Evolutionary conservation across 2,113 vertebrate genomes (phyloP).

Genomic region (Equus quagga): DNA sequence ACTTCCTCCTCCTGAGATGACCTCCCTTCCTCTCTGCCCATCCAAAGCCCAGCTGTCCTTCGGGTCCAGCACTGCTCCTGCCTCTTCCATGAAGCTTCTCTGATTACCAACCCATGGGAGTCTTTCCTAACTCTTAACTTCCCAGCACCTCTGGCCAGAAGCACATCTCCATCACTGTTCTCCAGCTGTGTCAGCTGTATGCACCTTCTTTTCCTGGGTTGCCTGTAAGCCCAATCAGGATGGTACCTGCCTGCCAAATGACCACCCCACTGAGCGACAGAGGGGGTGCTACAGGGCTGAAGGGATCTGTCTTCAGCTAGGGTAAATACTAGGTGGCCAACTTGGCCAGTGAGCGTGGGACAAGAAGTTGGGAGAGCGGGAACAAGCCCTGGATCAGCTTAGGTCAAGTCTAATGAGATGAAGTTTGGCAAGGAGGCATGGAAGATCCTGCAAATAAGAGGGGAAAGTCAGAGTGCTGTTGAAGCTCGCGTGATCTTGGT

Average conservation of each 20-base stretch:
- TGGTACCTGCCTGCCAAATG: not conserved
- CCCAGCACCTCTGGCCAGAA: conserved; percentile 28
- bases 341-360: not conserved
- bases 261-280: not conserved
- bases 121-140: conserved; percentile 6
- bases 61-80: not conserved
- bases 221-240: not conserved
- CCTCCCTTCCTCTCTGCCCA: conserved; percentile 12
- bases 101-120: not conserved
- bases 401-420: not conserved
- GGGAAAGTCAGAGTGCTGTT: not conserved
- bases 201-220: not conserved
- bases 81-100: conserved; percentile 38
- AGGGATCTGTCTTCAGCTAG: not conserved
- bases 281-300: not conserved
- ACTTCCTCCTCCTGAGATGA: not conserved
- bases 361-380: not conserved
- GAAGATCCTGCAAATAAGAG: not conserved
- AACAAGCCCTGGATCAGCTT: not conserved
- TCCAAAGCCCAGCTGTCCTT: conserved; percentile 45
- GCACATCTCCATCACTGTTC: not conserved
- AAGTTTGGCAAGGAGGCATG: not conserved
- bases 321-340: not conserved
- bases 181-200: not conserved
- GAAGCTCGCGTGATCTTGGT: not conserved